Evolutionary conservation across 2,113 vertebrate species (phyloP).

Genomic region (Sorex araneus): DNA sequence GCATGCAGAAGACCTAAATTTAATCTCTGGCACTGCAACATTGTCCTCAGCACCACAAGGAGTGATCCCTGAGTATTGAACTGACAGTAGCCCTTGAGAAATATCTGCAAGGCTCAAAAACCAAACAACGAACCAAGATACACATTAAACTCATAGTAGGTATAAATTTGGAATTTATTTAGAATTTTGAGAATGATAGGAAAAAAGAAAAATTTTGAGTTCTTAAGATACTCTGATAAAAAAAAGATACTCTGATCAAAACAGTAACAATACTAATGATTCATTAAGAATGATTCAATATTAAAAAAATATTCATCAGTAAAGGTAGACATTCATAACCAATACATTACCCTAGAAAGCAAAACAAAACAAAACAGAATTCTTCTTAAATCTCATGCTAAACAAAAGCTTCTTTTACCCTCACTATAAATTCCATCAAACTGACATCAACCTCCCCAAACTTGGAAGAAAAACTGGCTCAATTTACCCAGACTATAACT

Average conservation of each 20-base stretch:
- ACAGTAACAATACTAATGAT: not conserved
- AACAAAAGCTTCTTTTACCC: not conserved
- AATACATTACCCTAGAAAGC: not conserved
- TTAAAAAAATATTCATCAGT: not conserved
- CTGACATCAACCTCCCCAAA: not conserved
- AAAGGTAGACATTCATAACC: not conserved
- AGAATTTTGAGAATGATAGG: not conserved
- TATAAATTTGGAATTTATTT: slow-evolving; percentile 16
- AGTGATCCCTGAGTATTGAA: too few species aligned
- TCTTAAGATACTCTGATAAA: not conserved
- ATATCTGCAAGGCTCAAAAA: too few species aligned
- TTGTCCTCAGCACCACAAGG: too few species aligned
- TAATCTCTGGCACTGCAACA: too few species aligned
- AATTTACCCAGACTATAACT: not conserved
- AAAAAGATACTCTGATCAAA: slow-evolving; percentile 34
- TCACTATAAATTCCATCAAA: not conserved
- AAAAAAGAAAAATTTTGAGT: not conserved
- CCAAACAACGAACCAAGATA: not conserved
- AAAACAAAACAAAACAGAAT: not conserved
- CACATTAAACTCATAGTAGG: slow-evolving; percentile 1
- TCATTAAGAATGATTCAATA: slow-evolving; percentile 20
- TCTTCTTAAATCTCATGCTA: slow-evolving; percentile 4
- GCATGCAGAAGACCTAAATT: not conserved
- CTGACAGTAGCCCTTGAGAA: too few species aligned
- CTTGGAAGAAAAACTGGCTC: not conserved